Conservation (phyloP, 2,113 vertebrate genomes). For the Toxostoma redivivum region DNA sequence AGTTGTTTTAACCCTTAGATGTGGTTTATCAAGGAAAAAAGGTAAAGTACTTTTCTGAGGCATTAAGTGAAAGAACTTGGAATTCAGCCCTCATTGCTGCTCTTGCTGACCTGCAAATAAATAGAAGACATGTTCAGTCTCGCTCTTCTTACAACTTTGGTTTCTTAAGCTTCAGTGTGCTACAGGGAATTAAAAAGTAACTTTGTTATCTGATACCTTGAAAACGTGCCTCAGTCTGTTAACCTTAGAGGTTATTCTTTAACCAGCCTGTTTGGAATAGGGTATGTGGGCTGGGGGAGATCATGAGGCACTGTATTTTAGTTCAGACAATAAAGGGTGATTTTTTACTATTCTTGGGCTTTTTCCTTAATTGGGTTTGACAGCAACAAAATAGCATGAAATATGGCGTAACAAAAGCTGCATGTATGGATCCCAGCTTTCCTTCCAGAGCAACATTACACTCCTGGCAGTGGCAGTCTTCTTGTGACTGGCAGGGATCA, state of each 20-base stretch:
- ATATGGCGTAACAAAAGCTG: neutral
- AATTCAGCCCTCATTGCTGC: neutral
- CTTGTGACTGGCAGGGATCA: neutral
- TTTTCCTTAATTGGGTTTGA: neutral
- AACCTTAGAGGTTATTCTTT: slow-evolving; percentile 13
- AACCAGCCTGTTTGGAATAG: neutral
- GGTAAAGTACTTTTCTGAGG: neutral
- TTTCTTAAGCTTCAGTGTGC: neutral
- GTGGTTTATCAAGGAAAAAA: neutral
- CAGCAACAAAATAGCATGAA: neutral
- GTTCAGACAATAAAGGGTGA: neutral
- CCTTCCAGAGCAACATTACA: neutral
- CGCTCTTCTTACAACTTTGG: neutral
- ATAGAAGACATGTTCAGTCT: neutral
- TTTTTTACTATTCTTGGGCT: neutral
- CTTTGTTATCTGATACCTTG: neutral
- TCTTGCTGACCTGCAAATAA: neutral
- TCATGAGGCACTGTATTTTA: neutral
- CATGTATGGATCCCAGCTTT: neutral
- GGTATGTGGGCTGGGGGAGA: neutral
- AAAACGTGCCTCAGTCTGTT: neutral
- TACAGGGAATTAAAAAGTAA: slow-evolving; percentile 21
- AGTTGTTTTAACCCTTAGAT: neutral
- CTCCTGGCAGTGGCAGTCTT: neutral
- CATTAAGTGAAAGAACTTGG: neutral